Conservation (phyloP, 2,113 vertebrate species). For the Triplophysa siluroides region DNA sequence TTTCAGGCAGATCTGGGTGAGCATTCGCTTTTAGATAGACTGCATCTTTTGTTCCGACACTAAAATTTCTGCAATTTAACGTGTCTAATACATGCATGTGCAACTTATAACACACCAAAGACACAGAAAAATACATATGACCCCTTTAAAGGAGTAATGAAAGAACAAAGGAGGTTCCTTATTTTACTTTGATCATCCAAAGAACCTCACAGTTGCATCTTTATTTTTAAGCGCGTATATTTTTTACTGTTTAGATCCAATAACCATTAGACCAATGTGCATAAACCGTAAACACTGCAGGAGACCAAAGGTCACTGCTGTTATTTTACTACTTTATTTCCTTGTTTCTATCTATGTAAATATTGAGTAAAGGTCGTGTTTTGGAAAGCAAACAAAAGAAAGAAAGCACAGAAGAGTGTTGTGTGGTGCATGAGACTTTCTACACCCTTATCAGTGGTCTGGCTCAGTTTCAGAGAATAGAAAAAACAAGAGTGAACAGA, state of each 20-base stretch:
- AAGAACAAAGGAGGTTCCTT: not conserved
- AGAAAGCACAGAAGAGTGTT: not conserved
- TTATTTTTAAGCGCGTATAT: no score
- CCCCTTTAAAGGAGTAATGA: slow-evolving; percentile 6
- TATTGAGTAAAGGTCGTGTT: slow-evolving; percentile 7
- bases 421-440: not conserved
- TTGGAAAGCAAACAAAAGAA: not conserved
- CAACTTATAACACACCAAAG: no score
- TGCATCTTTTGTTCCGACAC: no score
- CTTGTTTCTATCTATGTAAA: slow-evolving; percentile 17
- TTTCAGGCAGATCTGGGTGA: no score
- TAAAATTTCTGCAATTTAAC: no score
- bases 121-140: no score
- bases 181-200: not conserved
- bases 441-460: slow-evolving; percentile 7
- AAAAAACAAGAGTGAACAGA: not conserved
- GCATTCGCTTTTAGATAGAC: no score
- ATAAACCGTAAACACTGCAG: not conserved
- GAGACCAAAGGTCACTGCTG: slow-evolving; percentile 21
- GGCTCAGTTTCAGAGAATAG: not conserved
- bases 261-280: not conserved
- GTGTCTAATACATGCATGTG: no score
- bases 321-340: slow-evolving; percentile 31
- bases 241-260: not conserved
- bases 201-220: no score